Percentiles rank a stretch among this genome's conserved stretches.
Conservation (phyloP, 2,888 invertebrate genomes). For the Thumatha senex region DNA sequence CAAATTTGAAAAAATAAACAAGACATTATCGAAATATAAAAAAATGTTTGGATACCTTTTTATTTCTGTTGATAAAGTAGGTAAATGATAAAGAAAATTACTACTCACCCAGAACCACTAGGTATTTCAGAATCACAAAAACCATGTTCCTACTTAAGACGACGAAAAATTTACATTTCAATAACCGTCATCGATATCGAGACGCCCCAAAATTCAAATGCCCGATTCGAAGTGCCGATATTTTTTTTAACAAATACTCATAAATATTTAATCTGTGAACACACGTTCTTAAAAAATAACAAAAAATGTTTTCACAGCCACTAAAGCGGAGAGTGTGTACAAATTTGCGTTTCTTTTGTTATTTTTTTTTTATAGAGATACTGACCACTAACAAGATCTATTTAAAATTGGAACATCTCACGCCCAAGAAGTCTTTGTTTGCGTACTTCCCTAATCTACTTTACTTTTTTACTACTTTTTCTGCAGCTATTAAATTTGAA, state of each 20-base stretch:
- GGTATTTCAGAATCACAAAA: no score
- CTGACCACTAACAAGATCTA: constrained; percentile 65
- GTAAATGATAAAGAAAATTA: no score
- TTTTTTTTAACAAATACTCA: constrained; percentile 16
- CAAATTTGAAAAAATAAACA: no score
- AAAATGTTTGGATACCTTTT: no score
- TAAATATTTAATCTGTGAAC: constrained; percentile 42
- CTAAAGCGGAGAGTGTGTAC: constrained; percentile 48
- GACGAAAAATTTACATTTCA: no score
- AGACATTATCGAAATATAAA: no score
- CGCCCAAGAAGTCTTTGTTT: constrained; percentile 41
- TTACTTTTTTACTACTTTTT: background rate
- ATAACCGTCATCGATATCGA: no score
- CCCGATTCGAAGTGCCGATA: background rate
- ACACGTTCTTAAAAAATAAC: constrained; percentile 17
- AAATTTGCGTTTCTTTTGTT: constrained; percentile 57
- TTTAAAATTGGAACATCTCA: constrained; percentile 49
- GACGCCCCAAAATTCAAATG: no score
- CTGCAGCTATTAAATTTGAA: no score
- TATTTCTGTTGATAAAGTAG: no score
- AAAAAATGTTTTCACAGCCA: constrained; percentile 58
- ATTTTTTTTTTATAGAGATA: constrained; percentile 20
- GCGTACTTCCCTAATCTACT: background rate
- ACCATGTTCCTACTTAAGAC: no score
- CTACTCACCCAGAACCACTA: no score